Base-by-base conservation (phyloP, 2,888 invertebrate species). In the Cancer borealis region DNA sequence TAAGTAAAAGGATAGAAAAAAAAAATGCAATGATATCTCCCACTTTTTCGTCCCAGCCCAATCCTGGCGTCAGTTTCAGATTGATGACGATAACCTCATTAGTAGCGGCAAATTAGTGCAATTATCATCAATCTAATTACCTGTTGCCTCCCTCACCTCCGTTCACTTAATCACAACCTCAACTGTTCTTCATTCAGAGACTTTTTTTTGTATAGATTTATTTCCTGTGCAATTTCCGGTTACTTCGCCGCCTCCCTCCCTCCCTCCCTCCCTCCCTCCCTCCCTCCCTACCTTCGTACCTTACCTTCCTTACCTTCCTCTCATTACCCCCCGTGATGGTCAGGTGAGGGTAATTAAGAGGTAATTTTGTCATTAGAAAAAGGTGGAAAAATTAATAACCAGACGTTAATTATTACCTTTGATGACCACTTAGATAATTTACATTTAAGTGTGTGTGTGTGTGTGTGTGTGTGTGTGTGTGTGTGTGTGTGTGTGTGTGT, bases 41-140 rank as follows among this genome's bases (percentile, higher is more conserved):
- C 39, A 5, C 46, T 6, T 39, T 8, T 6, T 26, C 1, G 6
- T 21, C 45, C 46, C 66, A 4, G 0, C 66, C 14, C 26, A 3
- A 46, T n/a, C 10, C 47, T 14, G 30, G 79, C 79, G 79, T 46
- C 60, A 91, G 66, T 30, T 66, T 91, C 91, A 91, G 66, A 91
- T 60, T 60, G 91, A 91, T 45, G 46, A 39, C 54, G 60, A 60
- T 91, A 91, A 91, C 60, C 60, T 91, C 54, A 91, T 91, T 91
- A 60, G 26, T 60, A 45, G 60, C 60, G 39, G 66, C 14, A 21
- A 49, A 60, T 60, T 60, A 30, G 66, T 17, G 39, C 46, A 91
- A 91, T 91, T 91, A 91, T 91, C 21, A 30, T 49, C 30, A 30
- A 91, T 30, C 30, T 30, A 90, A 90, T 90, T 54, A 54, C 47